Base-by-base conservation (phyloP, 1,140 invertebrate species). In the Listronotus bonariensis region DNA sequence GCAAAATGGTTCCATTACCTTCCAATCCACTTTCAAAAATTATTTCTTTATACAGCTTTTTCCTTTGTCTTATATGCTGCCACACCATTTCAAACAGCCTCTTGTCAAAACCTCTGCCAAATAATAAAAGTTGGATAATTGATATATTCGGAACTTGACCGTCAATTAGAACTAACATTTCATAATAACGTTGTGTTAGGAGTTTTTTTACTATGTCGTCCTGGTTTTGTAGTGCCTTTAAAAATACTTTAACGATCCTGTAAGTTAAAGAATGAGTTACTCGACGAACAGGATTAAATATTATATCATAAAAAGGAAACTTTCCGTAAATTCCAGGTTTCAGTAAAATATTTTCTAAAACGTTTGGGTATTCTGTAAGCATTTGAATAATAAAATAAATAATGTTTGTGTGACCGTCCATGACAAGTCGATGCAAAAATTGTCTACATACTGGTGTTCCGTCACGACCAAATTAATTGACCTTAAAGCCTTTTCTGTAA, bases 1-100 rank as follows among this genome's bases (percentile, higher is more conserved):
- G 46, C 26, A 49, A 12, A 7, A 49, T 7, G 3, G 46, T 49
- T n/a, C 20, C 46, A 5, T n/a, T 9, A 8, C 20, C 20, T n/a
- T 18, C 20, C 3, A 49, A 18, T 6, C 46, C 46, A 49, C 18
- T 49, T 49, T 49, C 12, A 49, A 49, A 49, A 0, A 49, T 8
- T 18, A 49, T 11, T 31, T 49, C 20, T 31, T 20, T 18, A 49
- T 26, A 31, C n/a, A 20, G 15, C 7, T 12, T 6, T n/a, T 20
- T 49, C 8, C 20, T 49, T 18, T 18, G 12, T n/a, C 18, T 18
- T 9, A 26, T 11, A 31, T n/a, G 20, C 7, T 49, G 7, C 46
- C 15, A 18, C 8, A 49, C 15, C 20, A 49, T 8, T 20, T 31
- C 17, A 49, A 49, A 49, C 3, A 49, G 15, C 1, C 18, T 32